Percentiles rank a stretch among this genome's conserved stretches.
Evolutionary conservation across 2,888 invertebrate genomes (phyloP).

Genomic region (Galerucella pusilla): DNA sequence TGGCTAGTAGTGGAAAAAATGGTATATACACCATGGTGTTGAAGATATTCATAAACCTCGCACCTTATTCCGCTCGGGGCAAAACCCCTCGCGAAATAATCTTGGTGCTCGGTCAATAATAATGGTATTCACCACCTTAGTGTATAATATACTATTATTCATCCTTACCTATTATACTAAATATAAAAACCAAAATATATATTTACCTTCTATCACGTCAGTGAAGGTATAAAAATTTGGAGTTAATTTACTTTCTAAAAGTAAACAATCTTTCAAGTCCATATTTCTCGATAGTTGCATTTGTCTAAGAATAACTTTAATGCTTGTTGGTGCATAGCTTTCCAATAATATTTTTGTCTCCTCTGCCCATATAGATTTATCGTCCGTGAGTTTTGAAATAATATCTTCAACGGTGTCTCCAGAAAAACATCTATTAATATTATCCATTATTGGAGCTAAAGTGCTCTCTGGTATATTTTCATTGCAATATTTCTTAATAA

Average conservation of each 20-base stretch:
- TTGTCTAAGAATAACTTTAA: slow-evolving; percentile 23
- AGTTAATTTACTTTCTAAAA: slow-evolving; percentile 11
- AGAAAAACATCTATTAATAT: slow-evolving; percentile 84
- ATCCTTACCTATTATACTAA: too few relatives aligned
- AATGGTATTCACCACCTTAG: too few relatives aligned
- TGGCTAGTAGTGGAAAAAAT: too few relatives aligned
- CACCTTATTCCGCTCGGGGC: too few relatives aligned
- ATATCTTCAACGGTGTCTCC: slow-evolving; percentile 84
- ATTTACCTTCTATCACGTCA: slow-evolving; percentile 11
- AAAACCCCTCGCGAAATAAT: too few relatives aligned
- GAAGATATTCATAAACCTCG: too few relatives aligned
- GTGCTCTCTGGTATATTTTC: slow-evolving; percentile 71
- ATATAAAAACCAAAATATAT: neutral
- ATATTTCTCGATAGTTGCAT: slow-evolving; percentile 2
- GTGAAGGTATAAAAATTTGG: slow-evolving; percentile 1
- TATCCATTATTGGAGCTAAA: slow-evolving; percentile 73
- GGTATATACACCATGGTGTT: too few relatives aligned
- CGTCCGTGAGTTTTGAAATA: slow-evolving; percentile 76
- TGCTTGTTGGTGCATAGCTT: slow-evolving; percentile 85
- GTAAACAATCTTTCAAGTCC: neutral
- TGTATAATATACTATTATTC: too few relatives aligned
- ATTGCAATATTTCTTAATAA: slow-evolving; percentile 72
- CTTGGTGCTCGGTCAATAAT: too few relatives aligned
- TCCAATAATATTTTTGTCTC: slow-evolving; percentile 76
- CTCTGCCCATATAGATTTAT: slow-evolving; percentile 84